Evolutionary conservation across 1,140 invertebrate genomes (phyloP), one percentile per base, ranked within the genome.

Genomic region (Scaptodrosophila lebanonensis): DNA sequence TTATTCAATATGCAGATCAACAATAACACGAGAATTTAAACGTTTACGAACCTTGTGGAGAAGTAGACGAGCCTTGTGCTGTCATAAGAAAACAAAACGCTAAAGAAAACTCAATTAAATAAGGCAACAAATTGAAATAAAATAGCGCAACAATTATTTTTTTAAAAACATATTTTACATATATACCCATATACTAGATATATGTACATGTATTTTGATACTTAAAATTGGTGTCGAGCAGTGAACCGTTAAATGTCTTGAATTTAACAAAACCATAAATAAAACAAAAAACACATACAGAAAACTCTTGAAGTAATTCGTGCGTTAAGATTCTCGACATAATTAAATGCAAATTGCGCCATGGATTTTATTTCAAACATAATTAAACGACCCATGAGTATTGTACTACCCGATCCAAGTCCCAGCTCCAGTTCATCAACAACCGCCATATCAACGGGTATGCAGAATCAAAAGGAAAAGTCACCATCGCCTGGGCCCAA

Each of bases 331-430:
- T 3, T 39, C 33, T 27, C 50, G 30, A 29, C 51, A 56, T 56
- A 56, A n/a, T 15, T 47, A 5, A 18, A 16, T 18, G n/a, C 13
- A 29, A 36, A 49, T 5, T 12, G 11, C 18, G 13, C n/a, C 38
- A 85, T 85, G 83, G 63, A 85, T 57, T 85, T 85, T 33, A 40
- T 85, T 52, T 59, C 83, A 9, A 82, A 77, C 45, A 48, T 85
- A 5, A 77, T 85, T 15, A 85, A 77, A 40, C 61, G 75, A 32
- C 75, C 83, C 22, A 60, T 60, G n/a, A 85, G 75, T 53, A 54
- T 67, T 32, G 39, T 54, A 11, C 8, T n/a, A 16, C 36, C 42
- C 38, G 39, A 48, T 30, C n/a, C 6, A 30, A 17, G 42, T 16
- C 3, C 3, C 22, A 25, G 38, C 20, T 13, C 22, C 17, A 33